Base-by-base conservation (phyloP, 23 tunicate genomes). In the Halocynthia roretzi region DNA sequence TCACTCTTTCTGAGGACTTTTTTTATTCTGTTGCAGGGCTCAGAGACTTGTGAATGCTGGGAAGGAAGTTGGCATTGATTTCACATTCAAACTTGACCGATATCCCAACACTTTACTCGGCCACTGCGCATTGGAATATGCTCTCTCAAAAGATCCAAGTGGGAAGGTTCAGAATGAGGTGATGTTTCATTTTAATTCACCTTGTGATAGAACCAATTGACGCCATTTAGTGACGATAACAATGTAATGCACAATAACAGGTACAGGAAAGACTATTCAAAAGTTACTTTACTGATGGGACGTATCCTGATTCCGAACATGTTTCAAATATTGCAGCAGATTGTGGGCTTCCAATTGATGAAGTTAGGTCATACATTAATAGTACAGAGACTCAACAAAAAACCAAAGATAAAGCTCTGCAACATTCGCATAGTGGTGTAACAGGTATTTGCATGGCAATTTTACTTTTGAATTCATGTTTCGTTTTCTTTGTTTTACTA, bases 281-380 rank as follows among this genome's bases (percentile, higher is more conserved):
- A 50, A 85, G 86, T 85, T 85, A 90, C 55, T 90, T 85, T 66
- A 90, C 97, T 31, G 90, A 90, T 71, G 97, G 97, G 31, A 83
- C 85, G 8, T 81, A 81, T 68, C 97, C 83, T 51, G 83, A 71
- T 77, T 70, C 68, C 0, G 86, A 90, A 17, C 44, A 61, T 7
- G 90, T 90, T 5, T 66, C 76, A 6, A 52, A 54, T 20, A 56
- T 85, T 6, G 90, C 87, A 40, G 83, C 52, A 10, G 40, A 65
- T 19, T 83, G 82, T 71, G 97, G 97, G 7, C 58, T 85, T 51
- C 62, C 77, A 56, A 53, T 20, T 48, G 78, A 62, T 48, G 81
- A 81, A 5, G 86, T 90, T 10, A 81, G 66, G 65, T 9, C 80
- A 56, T 90, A 68, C 61, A 73, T 90, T 6, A 55, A 56, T 7